Evolutionary conservation across 1,140 invertebrate genomes (phyloP).

Genomic region (Magallana angulata): DNA sequence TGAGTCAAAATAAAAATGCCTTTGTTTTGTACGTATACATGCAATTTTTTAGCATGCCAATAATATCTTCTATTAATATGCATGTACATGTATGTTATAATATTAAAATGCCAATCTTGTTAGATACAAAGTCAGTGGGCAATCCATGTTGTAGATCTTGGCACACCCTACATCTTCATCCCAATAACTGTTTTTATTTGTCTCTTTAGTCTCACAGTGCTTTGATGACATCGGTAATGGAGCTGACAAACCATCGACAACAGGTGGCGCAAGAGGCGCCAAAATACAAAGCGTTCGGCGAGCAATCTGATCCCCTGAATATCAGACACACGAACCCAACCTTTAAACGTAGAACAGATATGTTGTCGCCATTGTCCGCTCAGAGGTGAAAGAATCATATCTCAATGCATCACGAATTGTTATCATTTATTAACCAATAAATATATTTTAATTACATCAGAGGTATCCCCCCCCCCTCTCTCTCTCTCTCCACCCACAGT

Average conservation of each 20-base stretch:
- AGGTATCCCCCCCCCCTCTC: neutral
- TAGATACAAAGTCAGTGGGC: too few species aligned
- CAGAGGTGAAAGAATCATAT: neutral
- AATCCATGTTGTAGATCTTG: too few species aligned
- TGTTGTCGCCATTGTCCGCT: neutral
- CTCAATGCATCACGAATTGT: too few species aligned
- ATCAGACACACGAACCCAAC: neutral
- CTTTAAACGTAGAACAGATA: neutral
- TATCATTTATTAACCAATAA: too few species aligned
- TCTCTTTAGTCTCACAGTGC: neutral
- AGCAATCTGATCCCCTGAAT: neutral
- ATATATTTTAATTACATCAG: too few species aligned
- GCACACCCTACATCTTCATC: neutral
- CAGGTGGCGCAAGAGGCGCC: neutral
- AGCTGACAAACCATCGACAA: neutral
- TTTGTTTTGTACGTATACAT: too few species aligned
- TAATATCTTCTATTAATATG: too few species aligned
- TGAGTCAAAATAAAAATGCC: too few species aligned
- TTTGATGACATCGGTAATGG: constrained; percentile 6
- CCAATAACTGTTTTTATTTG: neutral
- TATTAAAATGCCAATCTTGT: too few species aligned
- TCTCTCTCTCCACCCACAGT: neutral
- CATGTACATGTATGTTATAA: too few species aligned
- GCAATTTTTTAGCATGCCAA: too few species aligned
- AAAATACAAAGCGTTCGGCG: neutral